These are phyloP conservation scores for Pristionchus entomophagus DNA, from an alignment of 2,888 invertebrate species.

Conservation along the genomic window DNA sequence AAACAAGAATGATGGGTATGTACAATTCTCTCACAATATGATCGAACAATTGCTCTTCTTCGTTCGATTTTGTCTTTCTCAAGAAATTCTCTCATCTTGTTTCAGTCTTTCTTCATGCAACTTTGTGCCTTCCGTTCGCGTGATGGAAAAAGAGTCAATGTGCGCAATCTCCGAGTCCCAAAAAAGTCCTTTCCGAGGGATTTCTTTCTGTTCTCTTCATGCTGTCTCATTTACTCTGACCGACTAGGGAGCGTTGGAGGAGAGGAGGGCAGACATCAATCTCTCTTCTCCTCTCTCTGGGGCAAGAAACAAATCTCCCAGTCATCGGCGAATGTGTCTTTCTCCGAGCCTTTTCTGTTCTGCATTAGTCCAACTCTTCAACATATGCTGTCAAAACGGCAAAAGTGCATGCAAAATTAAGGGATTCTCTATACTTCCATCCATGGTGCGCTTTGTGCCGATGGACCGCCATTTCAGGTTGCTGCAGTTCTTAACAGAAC, in stretches of 20 bases:
- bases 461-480: no score
- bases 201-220: neutral
- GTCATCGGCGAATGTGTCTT: neutral
- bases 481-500: no score
- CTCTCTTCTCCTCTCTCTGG: neutral
- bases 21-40: no score
- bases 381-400: no score
- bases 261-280: neutral
- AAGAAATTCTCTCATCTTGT: neutral
- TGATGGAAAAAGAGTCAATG: neutral
- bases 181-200: conserved; percentile 13
- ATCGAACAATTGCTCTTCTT: no score
- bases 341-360: neutral
- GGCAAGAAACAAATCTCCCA: conserved; percentile 25
- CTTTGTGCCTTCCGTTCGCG: neutral
- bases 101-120: neutral
- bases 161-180: neutral
- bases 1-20: no score
- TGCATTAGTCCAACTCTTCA: no score
- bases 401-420: no score
- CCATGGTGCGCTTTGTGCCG: no score
- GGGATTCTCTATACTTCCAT: no score
- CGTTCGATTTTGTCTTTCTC: neutral
- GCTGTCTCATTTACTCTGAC: neutral
- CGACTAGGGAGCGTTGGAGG: neutral